Evolutionary conservation across 1,140 invertebrate species (phyloP).

Genomic region (Drosophila neocordata): DNA sequence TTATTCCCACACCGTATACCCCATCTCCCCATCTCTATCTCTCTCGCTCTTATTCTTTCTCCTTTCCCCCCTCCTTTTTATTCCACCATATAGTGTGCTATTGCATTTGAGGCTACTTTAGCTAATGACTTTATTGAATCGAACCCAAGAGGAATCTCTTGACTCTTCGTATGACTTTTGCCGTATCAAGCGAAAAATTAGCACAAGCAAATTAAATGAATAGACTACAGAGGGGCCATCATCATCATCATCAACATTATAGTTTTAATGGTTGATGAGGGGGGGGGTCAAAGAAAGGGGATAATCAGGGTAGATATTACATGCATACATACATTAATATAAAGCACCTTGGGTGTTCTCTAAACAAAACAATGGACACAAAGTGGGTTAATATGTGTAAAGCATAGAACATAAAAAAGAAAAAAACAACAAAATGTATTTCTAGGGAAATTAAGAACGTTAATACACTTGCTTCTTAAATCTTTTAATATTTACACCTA

Average conservation of each 20-base stretch:
- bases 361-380: constrained; percentile 16
- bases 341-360: constrained; percentile 37
- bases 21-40: too few relatives aligned
- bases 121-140: constrained; percentile 80
- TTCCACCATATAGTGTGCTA: constrained; percentile 29
- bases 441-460: too few relatives aligned
- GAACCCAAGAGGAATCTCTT: constrained; percentile 30
- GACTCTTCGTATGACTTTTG: constrained; percentile 73
- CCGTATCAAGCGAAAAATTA: constrained; percentile 68
- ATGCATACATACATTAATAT: too few relatives aligned
- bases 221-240: constrained; percentile 52
- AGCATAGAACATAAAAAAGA: neutral
- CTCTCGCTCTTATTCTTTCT: too few relatives aligned
- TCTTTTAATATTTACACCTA: too few relatives aligned
- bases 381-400: constrained; percentile 31
- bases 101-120: constrained; percentile 68
- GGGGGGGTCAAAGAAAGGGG: neutral
- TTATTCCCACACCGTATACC: neutral
- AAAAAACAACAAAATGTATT: neutral
- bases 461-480: too few relatives aligned
- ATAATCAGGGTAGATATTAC: neutral
- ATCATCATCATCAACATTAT: constrained; percentile 27
- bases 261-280: constrained; percentile 15
- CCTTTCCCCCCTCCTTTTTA: constrained; percentile 1
- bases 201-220: constrained; percentile 72